Conservation (phyloP, 2,888 invertebrate genomes). For the Philaethria dido region DNA sequence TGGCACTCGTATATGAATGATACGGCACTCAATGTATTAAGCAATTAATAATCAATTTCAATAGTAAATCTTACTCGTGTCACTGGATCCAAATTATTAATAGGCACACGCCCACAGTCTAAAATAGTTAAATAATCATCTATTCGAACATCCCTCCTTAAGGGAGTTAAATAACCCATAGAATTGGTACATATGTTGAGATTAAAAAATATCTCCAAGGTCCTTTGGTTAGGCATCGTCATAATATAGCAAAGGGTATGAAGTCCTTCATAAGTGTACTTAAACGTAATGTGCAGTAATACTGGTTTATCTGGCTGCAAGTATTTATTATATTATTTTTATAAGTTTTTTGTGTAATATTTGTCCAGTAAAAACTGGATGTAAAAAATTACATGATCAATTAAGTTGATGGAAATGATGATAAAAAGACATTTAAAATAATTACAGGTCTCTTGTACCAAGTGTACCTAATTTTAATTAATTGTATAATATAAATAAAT, state of each 20-base stretch:
- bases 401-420: no score
- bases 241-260: constrained; percentile 68
- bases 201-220: constrained; percentile 60
- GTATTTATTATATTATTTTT: background rate
- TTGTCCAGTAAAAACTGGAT: no score
- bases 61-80: constrained; percentile 61
- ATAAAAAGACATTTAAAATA: no score
- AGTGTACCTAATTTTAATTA: no score
- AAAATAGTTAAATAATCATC: constrained; percentile 63
- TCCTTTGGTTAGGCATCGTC: constrained; percentile 70
- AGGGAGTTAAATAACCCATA: constrained; percentile 64
- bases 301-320: constrained; percentile 62
- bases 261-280: constrained; percentile 60
- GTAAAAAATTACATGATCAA: no score
- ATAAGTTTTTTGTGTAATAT: no score
- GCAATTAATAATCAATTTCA: no score
- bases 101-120: constrained; percentile 75
- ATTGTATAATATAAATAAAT: no score
- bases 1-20: no score
- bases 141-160: constrained; percentile 56
- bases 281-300: constrained; percentile 60
- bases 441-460: no score
- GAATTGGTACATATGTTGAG: constrained; percentile 59
- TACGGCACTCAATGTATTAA: no score
- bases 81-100: constrained; percentile 77